Evolutionary conservation across 2,113 vertebrate genomes (phyloP), one percentile per base, ranked within the genome.

Genomic region (Paratilapia polleni): DNA sequence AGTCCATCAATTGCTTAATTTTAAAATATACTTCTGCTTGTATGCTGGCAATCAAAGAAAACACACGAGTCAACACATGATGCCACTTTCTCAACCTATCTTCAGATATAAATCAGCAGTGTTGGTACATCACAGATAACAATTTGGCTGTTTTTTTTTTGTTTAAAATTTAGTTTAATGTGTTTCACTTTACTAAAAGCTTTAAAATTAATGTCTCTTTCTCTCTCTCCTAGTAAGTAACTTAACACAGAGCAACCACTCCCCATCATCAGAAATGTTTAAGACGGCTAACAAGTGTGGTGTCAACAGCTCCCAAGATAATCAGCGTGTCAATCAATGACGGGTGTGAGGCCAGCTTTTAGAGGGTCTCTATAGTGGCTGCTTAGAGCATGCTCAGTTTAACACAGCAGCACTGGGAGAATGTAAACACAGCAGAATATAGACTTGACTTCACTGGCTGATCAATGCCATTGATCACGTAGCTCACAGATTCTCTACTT

Each of bases 381-480:
- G 89, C 90, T 94, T 89, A 93, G 89, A 93, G 88, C 92, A 95
- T 54, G 90, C 93, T 96, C 93, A 91, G 92, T 95, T 96, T 95
- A 96, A 95, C 94, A 94, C 86, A 92, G 91, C 86, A 86, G 92
- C 90, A 85, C 84, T 81, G 83, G 81, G 62, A 87, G 88, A 93
- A 94, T 94, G 94, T 94, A 96, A 96, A 95, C 95, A 95, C 87
- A 94, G 94, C 91, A 88, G 89, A 91, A 94, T 93, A 95, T 93
- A 91, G 94, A 95, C 93, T 93, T 73, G 64, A 20, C 83, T 94
- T 93, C 94, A 96, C 91, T 86, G 43, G 43, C 58, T 95, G 93
- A 95, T 96, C 94, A 95, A 96, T 96, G 91, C 59, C 87, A 96
- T 94, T 95, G 96, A 96, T 96, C 95, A 95, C 85, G 77, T 73